Base-by-base conservation (phyloP, 1,140 invertebrate species). In the Caenorhabditis remanei region DNA sequence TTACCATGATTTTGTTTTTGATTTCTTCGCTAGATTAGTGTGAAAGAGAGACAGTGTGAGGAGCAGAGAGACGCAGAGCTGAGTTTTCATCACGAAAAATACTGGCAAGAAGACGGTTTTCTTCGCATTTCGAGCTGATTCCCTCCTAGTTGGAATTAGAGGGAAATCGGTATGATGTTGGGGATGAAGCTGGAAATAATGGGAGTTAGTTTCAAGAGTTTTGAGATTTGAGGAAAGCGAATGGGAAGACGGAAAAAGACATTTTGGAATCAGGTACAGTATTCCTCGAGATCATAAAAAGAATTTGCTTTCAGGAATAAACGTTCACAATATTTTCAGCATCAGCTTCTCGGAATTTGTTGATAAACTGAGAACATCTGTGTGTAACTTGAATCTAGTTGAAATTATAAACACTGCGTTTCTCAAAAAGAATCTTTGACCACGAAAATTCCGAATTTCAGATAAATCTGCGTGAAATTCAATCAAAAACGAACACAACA, bases 91-190 rank as follows among this genome's bases (percentile, higher is more conserved):
- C 41, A 61, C 53, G 56, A 61, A 58, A 32, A 84, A 58, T 61
- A 84, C 58, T 84, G 32, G 46, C 16, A 24, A n/a, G n/a, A 24
- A 53, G 71, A 79, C 46, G 71, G 71, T 79, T 79, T 79, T 53
- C 71, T 79, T 79, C 71, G 71, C 71, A 79, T 79, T 79, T 79
- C 71, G 71, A 79, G 71, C 71, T 14, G 71, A 79, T 79, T 79
- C 71, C 71, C 71, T 50, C 71, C 46, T 46, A 50, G 71, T 43
- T 79, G 71, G 71, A 43, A 79, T n/a, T 46, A 21, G 71, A 79
- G 71, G 71, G n/a, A 9, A n/a, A 79, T 24, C 13, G n/a, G 71
- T 0, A 13, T 13, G 8, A 4, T 14, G 46, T 46, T 79, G 11
- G 14, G 3, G 24, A 40, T n/a, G 40, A 79, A 53, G 71, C 71